Evolutionary conservation across 2,888 invertebrate genomes (phyloP), one percentile per base, ranked within the genome.

Genomic region (Sminthurinus aureus): DNA sequence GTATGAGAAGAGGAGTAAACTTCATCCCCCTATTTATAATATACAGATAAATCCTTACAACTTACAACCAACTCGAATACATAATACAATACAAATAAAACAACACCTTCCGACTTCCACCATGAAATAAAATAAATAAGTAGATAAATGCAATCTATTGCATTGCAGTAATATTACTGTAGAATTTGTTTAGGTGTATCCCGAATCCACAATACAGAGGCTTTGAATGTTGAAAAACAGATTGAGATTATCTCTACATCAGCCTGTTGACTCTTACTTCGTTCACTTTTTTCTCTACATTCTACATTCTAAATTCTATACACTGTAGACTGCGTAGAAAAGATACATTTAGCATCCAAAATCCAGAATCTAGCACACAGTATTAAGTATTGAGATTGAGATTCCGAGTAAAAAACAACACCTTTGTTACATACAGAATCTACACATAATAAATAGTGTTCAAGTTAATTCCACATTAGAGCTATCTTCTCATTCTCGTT

Each of bases 1-100:
- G 71, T 71, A 71, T 71, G 71, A 71, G 71, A 71, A 71, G 71
- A 71, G 71, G 71, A 6, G 58, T 58, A 15, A 18, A 18, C 0
- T 58, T 58, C 58, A 58, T 15, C 18, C 58, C 58, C 58, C 13
- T 11, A 38, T 38, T 38, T 38, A n/a, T n/a, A n/a, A n/a, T n/a
- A n/a, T n/a, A n/a, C n/a, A n/a, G n/a, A n/a, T 6, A 38, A 38
- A 38, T 38, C 38, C 38, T 38, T 38, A 38, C 38, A 38, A 38
- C 38, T 38, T 38, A 11, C 58, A 58, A 58, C 18, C 13, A 18
- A 58, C 58, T 58, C 15, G 1, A 58, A 58, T 58, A 11, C 18
- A 58, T 15, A 15, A 58, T 58, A 58, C 13, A 58, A 58, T 58
- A 58, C 58, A 58, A 58, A 58, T 51, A 75, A 20, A 50, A 75